Base-by-base conservation (phyloP, 2,113 vertebrate species). In the Serilophus lunatus region DNA sequence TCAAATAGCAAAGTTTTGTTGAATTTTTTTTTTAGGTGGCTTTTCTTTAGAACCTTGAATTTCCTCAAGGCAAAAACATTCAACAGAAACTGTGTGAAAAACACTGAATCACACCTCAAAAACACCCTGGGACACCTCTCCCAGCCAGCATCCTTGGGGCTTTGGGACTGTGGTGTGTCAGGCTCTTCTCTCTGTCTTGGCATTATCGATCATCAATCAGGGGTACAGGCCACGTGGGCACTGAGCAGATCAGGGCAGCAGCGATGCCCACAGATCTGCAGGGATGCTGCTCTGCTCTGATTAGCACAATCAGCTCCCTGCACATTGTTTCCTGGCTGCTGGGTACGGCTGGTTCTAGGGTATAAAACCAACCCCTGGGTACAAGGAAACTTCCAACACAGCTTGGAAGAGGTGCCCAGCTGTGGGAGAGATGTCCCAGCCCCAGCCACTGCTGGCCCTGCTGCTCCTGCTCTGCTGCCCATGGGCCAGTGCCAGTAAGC, bases 351-450 rank as follows among this genome's bases (percentile, higher is more conserved):
- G n/a, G 20, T 20, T 26, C 33, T 44, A 4, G 53, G 15, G 31
- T 94, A 96, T 97, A 96, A 96, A 93, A 86, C 11, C 57, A 64
- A 6, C 36, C 35, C 23, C 10, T 15, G 70, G 17, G 23, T 70
- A 54, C 7, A 2, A 12, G 56, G n/a, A 22, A 17, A 0, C 45
- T 54, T 12, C 29, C 33, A 36, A 38, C 17, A 2, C 5, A 1
- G 7, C 36, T 25, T 9, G 14, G 35, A 20, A 47, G 47, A 25
- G 59, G 40, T 0, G 0, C 11, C 59, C 59, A 16, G 12, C 25
- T 0, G 4, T 2, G 33, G 44, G 63, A 35, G 63, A 82, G 85
- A 97, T 96, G 96, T 6, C 31, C 70, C 51, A 50, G n/a, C n/a
- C 22, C 17, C 47, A 3, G 75, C 7, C 3, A 0, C 56, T 77